Percentiles rank a stretch among this genome's conserved stretches.
Conservation (phyloP, 2,797 vertebrate genomes). For the Lemur catta region DNA sequence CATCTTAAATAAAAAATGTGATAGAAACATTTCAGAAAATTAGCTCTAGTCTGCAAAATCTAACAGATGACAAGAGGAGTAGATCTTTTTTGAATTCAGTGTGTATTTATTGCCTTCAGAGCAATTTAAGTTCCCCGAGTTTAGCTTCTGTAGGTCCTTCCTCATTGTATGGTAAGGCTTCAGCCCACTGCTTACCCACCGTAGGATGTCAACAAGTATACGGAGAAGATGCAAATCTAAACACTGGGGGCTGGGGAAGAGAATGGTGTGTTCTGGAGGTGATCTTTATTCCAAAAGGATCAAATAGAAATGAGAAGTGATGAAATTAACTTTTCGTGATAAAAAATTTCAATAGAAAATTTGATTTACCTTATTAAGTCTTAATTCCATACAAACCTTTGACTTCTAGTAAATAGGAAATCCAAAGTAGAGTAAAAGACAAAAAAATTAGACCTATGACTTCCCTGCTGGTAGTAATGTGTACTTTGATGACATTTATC, state of each 20-base stretch:
- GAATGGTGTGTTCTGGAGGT: neutral
- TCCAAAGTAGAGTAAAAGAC: neutral
- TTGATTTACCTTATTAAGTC: neutral
- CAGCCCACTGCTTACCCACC: neutral
- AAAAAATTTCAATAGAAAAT: slow-evolving; percentile 14
- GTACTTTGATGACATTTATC: neutral
- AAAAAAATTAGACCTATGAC: neutral
- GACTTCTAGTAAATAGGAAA: neutral
- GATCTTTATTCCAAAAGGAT: neutral
- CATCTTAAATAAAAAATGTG: neutral
- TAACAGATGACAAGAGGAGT: neutral
- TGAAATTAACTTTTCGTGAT: neutral
- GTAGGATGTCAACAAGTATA: neutral
- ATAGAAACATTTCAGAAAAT: slow-evolving; percentile 23
- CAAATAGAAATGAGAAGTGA: neutral
- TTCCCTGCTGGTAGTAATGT: neutral
- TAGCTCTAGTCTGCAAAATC: neutral
- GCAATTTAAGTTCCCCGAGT: neutral
- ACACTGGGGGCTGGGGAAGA: neutral
- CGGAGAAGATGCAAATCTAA: neutral
- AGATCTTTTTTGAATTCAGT: neutral
- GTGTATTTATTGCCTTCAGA: neutral
- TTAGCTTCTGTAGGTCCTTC: neutral
- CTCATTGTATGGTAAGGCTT: neutral
- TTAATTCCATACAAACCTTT: slow-evolving; percentile 6